Conservation (phyloP, 2,113 vertebrate genomes). For the Oncorhynchus mykiss region DNA sequence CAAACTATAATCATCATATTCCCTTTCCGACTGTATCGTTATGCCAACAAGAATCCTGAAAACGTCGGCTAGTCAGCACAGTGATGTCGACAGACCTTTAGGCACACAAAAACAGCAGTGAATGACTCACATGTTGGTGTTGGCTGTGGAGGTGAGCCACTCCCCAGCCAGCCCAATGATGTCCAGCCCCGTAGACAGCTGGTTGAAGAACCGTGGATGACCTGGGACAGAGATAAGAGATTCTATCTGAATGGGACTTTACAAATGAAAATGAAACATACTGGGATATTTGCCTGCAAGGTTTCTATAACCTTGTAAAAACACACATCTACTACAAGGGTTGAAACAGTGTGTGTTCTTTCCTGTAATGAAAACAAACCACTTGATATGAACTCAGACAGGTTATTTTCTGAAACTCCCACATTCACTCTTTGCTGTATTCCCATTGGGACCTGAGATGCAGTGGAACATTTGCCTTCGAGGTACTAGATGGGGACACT, state of each 20-base stretch:
- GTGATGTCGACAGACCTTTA: background rate
- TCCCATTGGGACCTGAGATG: background rate
- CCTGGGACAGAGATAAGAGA: conserved; percentile 69
- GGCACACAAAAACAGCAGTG: background rate
- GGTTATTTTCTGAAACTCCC: too few species aligned
- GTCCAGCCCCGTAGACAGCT: conserved; percentile 93
- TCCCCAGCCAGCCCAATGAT: conserved; percentile 96
- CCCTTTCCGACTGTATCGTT: too few species aligned
- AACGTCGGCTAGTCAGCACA: background rate
- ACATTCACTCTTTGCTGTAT: background rate
- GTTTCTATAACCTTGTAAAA: background rate
- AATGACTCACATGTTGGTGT: conserved; percentile 96
- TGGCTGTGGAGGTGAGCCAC: conserved; percentile 97
- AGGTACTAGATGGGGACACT: background rate
- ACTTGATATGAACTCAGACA: background rate
- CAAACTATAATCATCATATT: too few species aligned
- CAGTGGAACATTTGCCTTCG: background rate
- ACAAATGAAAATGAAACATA: background rate
- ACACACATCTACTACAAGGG: background rate
- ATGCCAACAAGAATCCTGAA: background rate
- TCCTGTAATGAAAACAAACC: background rate
- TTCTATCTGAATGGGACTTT: background rate
- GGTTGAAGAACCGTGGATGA: conserved; percentile 98
- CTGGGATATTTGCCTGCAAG: background rate
- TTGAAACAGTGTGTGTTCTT: background rate